Conservation (phyloP, 2,113 vertebrate species). For the Spermophilus dauricus region DNA sequence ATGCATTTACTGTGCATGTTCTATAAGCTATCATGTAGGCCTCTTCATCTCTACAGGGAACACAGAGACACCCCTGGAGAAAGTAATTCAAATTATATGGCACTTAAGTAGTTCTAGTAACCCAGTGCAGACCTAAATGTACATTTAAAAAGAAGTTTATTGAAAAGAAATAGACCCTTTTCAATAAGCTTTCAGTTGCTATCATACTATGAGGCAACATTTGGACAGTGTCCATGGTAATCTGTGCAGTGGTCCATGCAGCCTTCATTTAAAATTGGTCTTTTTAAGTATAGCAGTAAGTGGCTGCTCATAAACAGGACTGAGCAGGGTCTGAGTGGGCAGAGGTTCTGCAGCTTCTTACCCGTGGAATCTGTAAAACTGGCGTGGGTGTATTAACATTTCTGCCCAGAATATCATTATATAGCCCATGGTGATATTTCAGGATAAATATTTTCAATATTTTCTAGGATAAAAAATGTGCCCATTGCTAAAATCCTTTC, state of each 20-base stretch:
- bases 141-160: slow-evolving; percentile 45
- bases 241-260: slow-evolving; percentile 20
- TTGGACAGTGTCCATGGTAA: slow-evolving; percentile 57
- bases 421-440: neutral
- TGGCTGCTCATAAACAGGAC: slow-evolving; percentile 38
- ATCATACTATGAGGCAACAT: neutral
- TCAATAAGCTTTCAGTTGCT: slow-evolving; percentile 17
- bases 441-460: slow-evolving; percentile 65
- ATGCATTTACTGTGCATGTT: neutral
- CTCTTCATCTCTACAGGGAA: neutral
- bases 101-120: slow-evolving; percentile 41
- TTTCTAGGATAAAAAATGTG: slow-evolving; percentile 4
- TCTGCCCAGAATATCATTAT: slow-evolving; percentile 50
- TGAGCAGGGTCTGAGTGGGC: slow-evolving; percentile 52
- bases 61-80: neutral
- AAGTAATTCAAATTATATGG: slow-evolving; percentile 34
- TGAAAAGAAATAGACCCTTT: slow-evolving; percentile 63
- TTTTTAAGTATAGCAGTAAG: slow-evolving; percentile 18
- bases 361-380: neutral
- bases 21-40: neutral
- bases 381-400: neutral
- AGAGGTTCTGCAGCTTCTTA: neutral
- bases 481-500: slow-evolving; percentile 31
- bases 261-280: neutral
- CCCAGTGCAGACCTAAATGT: slow-evolving; percentile 9